Percentiles rank a stretch among this genome's conserved stretches.
Evolutionary conservation across 92 coral and sea anemone species (phyloP).

Genomic region (Zoanthus sociatus): DNA sequence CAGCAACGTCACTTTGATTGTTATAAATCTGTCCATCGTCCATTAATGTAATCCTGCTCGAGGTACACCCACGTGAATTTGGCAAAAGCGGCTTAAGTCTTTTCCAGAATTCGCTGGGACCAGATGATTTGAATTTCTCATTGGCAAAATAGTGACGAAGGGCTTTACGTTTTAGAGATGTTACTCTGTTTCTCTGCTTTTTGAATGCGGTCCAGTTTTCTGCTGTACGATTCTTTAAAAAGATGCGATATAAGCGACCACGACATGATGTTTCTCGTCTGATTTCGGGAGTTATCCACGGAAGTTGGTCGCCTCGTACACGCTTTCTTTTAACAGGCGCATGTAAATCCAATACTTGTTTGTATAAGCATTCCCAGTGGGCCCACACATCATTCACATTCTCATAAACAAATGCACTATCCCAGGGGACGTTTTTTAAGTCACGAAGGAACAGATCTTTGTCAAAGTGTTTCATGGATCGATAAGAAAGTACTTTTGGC

Average conservation of each 20-base stretch:
- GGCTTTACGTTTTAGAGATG: slow-evolving; percentile 35
- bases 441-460: neutral
- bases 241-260: no score
- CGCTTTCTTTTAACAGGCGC: slow-evolving; percentile 20
- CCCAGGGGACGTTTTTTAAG: slow-evolving; percentile 5
- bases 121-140: neutral
- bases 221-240: neutral
- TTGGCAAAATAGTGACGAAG: slow-evolving; percentile 29
- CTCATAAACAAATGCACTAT: slow-evolving; percentile 5
- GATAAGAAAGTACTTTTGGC: slow-evolving; percentile 17
- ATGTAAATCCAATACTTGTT: slow-evolving; percentile 15
- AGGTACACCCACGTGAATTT: slow-evolving; percentile 5
- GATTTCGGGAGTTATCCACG: slow-evolving; percentile 3
- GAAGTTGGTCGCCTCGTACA: slow-evolving; percentile 48
- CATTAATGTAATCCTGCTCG: no score
- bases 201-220: neutral
- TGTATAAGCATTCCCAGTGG: slow-evolving; percentile 21
- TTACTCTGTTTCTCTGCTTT: slow-evolving; percentile 5
- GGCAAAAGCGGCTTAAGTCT: slow-evolving; percentile 18
- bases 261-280: no score
- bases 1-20: slow-evolving; percentile 25
- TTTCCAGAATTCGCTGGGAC: slow-evolving; percentile 43
- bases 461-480: neutral
- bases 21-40: slow-evolving; percentile 1
- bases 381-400: slow-evolving; percentile 24